Evolutionary conservation across 2,113 vertebrate genomes (phyloP).

Genomic region (Neomonachus schauinslandi): DNA sequence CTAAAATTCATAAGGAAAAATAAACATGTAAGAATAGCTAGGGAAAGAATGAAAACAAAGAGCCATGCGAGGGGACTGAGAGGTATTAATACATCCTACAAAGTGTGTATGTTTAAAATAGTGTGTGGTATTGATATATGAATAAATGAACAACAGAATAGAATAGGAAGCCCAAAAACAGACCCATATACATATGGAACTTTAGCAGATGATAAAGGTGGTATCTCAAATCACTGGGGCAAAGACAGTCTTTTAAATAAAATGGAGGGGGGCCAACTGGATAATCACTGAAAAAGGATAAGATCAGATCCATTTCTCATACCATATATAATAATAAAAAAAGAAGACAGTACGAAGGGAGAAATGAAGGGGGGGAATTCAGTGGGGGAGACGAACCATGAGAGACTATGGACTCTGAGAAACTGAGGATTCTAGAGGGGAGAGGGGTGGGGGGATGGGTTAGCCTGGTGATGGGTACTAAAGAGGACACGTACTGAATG

Average conservation of each 20-base stretch:
- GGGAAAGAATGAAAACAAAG: constrained; percentile 29
- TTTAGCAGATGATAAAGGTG: constrained; percentile 1
- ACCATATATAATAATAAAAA: not conserved
- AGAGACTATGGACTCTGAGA: too few relatives aligned
- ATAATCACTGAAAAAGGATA: not conserved
- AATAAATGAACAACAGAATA: not conserved
- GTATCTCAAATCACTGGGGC: not conserved
- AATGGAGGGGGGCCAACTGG: not conserved
- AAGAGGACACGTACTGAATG: too few relatives aligned
- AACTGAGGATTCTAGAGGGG: too few relatives aligned
- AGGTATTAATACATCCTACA: not conserved
- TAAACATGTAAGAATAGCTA: not conserved
- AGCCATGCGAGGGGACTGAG: not conserved
- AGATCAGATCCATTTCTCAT: not conserved
- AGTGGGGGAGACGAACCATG: too few relatives aligned
- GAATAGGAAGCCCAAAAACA: not conserved
- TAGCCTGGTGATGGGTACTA: too few relatives aligned
- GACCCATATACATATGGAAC: not conserved
- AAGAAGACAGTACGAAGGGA: too few relatives aligned
- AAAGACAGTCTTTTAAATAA: constrained; percentile 38
- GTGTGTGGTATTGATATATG: not conserved
- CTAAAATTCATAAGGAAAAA: constrained; percentile 42
- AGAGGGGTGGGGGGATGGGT: too few relatives aligned
- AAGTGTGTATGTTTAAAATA: constrained; percentile 4
- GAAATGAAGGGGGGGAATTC: too few relatives aligned